Percentiles rank a stretch among this genome's conserved stretches.
These are phyloP conservation scores for Puntigrus tetrazona DNA, from an alignment of 2,113 vertebrate genomes.

Conservation along the genomic window DNA sequence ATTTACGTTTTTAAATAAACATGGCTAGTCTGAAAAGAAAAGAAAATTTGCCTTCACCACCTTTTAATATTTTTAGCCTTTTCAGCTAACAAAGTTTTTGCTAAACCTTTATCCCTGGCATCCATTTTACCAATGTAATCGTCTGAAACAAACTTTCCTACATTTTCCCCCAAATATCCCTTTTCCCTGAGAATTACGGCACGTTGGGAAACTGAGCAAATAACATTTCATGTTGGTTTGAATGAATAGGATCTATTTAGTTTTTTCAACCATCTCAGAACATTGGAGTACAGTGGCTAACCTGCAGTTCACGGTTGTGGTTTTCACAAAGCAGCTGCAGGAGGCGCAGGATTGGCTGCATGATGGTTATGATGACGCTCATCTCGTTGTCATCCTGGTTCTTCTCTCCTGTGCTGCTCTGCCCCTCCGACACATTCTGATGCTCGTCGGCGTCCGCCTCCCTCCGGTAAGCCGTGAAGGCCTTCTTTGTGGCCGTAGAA, in stretches of 20 bases:
- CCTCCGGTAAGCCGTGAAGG: conserved; percentile 84
- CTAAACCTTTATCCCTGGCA: neutral
- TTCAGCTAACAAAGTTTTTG: neutral
- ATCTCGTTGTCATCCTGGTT: conserved; percentile 94
- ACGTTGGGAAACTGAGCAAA: neutral
- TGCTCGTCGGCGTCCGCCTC: conserved; percentile 93
- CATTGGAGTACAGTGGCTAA: conserved; percentile 63
- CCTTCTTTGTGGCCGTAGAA: conserved; percentile 87
- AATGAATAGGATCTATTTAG: neutral
- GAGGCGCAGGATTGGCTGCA: conserved; percentile 96
- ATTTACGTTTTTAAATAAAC: neutral
- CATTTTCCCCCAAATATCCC: neutral
- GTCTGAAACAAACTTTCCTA: no score
- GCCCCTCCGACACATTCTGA: conserved; percentile 76
- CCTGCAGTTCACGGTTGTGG: conserved; percentile 95
- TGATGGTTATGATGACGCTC: conserved; percentile 95
- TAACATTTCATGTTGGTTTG: neutral
- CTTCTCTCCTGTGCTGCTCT: conserved; percentile 79
- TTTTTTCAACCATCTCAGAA: no score
- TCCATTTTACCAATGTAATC: neutral
- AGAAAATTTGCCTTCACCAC: neutral
- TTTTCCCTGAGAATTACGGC: neutral
- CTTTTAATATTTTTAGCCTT: neutral
- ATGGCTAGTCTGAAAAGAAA: no score
- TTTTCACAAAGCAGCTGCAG: conserved; percentile 97